Conservation (phyloP, 92 coral and sea anemone genomes). For the Phenganax marumi region DNA sequence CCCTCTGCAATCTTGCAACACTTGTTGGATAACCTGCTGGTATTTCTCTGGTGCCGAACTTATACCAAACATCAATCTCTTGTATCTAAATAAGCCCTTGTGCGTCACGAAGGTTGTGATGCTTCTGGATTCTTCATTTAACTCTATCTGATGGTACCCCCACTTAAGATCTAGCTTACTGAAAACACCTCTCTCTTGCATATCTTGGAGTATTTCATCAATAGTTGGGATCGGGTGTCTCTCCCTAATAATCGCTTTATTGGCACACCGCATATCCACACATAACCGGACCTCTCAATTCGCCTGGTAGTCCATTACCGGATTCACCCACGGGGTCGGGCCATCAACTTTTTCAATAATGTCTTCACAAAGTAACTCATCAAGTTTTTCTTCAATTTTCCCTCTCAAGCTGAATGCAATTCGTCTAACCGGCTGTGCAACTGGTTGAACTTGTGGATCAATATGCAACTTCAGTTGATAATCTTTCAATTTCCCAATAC, state of each 20-base stretch:
- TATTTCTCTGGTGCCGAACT: conserved; percentile 39
- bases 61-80: conserved; percentile 51
- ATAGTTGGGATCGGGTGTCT: conserved; percentile 23
- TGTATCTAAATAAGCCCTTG: neutral
- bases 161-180: neutral
- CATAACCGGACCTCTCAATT: conserved; percentile 34
- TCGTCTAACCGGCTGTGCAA: conserved; percentile 30
- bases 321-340: conserved; percentile 51
- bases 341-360: conserved; percentile 37
- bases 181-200: neutral
- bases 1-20: conserved; percentile 29
- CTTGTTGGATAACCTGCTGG: conserved; percentile 13
- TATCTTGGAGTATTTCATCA: conserved; percentile 8
- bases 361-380: neutral
- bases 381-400: conserved; percentile 27
- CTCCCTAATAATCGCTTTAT: conserved; percentile 38
- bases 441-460: conserved; percentile 27
- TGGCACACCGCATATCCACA: conserved; percentile 45
- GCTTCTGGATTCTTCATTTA: neutral
- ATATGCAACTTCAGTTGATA: conserved; percentile 34
- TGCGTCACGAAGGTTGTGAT: conserved; percentile 10
- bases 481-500: conserved; percentile 30
- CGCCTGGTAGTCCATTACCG: conserved; percentile 52
- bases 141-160: conserved; percentile 8
- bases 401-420: conserved; percentile 35